Evolutionary conservation across 2,113 vertebrate genomes (phyloP).

Genomic region (Ia io): DNA sequence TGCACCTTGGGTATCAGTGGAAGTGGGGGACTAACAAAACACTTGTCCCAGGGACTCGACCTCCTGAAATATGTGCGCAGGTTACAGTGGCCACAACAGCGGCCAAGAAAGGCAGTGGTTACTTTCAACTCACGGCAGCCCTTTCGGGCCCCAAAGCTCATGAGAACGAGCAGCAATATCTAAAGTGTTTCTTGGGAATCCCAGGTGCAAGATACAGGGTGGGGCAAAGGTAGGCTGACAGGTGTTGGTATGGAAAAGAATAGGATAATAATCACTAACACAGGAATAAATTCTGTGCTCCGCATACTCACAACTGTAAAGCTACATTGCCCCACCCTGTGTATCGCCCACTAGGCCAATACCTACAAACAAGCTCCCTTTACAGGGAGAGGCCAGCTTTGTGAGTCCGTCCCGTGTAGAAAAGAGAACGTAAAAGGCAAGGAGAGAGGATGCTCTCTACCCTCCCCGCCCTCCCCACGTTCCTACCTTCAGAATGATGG

Average conservation of each 20-base stretch:
- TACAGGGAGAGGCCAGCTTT: not conserved
- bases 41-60: not conserved
- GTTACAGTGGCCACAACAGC: accelerated
- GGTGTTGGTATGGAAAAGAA: not conserved
- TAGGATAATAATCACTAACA: not conserved
- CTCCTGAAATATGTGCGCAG: not conserved
- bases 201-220: not conserved
- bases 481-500: conserved; percentile 96
- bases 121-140: not conserved
- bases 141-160: not conserved
- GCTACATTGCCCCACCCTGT: not conserved
- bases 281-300: not conserved
- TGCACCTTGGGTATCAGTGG: accelerated
- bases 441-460: not conserved
- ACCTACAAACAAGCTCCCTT: not conserved
- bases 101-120: not conserved
- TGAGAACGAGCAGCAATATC: not conserved
- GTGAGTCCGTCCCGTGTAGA: accelerated
- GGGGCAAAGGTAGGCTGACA: not conserved
- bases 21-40: not conserved
- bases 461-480: accelerated
- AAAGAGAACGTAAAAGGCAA: not conserved
- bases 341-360: accelerated
- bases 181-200: not conserved
- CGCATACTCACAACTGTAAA: not conserved